Base-by-base conservation (phyloP, 2,888 invertebrate species). In the Chrysomela aeneicollis region DNA sequence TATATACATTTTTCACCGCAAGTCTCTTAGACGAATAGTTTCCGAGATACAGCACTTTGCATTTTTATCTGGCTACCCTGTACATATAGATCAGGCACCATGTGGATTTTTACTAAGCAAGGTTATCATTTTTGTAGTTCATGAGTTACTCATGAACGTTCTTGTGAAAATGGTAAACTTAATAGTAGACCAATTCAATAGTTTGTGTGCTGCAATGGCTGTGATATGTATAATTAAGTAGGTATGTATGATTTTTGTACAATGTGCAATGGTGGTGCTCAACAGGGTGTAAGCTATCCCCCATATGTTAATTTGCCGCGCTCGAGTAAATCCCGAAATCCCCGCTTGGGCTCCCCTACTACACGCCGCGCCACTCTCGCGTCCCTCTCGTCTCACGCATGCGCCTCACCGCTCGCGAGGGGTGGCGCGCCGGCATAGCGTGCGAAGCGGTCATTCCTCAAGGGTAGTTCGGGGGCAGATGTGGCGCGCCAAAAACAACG, bases 191-290 rank as follows among this genome's bases (percentile, higher is more conserved):
- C 32, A 35, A 35, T 35, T 8, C 10, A 35, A 35, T 35, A 35
- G 5, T 76, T 76, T 74, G 77, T 80, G 79, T 78, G 79, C 77
- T 79, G 79, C 77, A 76, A 73, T 46, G 79, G 77, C 81, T 81
- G 81, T 81, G 81, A 81, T 81, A 80, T 59, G 59, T 8, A 35
- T 35, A 35, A 64, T 54, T 68, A 60, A n/a, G n/a, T n/a, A n/a
- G n/a, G n/a, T n/a, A n/a, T 71, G 71, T 71, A 66, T 68, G 59
- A 59, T 71, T 70, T 74, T 72, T 74, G 69, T 72, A 73, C 71
- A 51, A 61, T 69, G 61, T n/a, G n/a, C n/a, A n/a, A n/a, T n/a
- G n/a, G n/a, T n/a, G n/a, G n/a, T n/a, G n/a, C n/a, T n/a, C n/a
- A n/a, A n/a, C n/a, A n/a, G n/a, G n/a, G n/a, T n/a, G n/a, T n/a